phyloP scores from a whole-genome alignment of 2,113 vertebrate species.

The Atrichornis clamosus region DNA sequence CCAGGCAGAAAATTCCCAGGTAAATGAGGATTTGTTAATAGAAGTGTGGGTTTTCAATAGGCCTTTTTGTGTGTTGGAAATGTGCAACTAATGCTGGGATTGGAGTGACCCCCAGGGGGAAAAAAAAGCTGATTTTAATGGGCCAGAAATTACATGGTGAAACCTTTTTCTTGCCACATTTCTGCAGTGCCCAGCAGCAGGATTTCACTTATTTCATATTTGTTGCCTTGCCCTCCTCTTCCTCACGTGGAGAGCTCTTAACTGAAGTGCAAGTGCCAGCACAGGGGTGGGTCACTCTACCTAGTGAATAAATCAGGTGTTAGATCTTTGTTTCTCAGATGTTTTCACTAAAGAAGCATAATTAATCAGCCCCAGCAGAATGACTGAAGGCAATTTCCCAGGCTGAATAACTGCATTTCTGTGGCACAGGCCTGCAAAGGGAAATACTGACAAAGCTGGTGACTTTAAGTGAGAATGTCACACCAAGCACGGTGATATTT shows the following conservation, averaged over 20 bases:
- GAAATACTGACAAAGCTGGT: not conserved
- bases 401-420: not conserved
- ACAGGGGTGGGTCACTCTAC: not conserved
- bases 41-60: not conserved
- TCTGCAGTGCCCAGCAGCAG: not conserved
- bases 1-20: not conserved
- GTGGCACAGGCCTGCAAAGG: not conserved
- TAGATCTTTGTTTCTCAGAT: not conserved
- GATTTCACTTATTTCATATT: not conserved
- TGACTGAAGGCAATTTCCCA: not conserved
- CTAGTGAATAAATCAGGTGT: not conserved
- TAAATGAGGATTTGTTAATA: not conserved
- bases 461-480: slow-evolving; percentile 11
- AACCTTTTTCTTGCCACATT: not conserved
- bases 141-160: not conserved
- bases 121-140: not conserved
- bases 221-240: not conserved
- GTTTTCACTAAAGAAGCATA: not conserved
- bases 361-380: slow-evolving; percentile 13
- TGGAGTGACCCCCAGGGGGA: not conserved
- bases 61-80: not conserved
- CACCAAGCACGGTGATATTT: not conserved
- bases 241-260: not conserved
- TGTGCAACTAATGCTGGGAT: not conserved
- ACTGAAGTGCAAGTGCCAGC: not conserved